These are phyloP conservation scores for Epinotia brunnichana DNA, from an alignment of 2,888 invertebrate genomes.

Conservation along the genomic window DNA sequence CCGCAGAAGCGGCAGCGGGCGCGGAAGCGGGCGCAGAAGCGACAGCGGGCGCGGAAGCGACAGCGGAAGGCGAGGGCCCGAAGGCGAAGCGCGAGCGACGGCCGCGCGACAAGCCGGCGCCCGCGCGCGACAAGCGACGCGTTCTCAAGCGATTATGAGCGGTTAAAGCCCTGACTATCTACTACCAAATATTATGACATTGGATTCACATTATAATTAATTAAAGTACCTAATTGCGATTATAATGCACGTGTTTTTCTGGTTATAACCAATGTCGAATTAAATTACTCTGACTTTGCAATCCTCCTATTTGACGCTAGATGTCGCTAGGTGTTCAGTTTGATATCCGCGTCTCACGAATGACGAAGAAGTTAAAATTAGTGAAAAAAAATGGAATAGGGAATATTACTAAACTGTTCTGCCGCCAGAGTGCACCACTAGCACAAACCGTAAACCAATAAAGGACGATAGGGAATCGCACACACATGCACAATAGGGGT, in stretches of 20 bases:
- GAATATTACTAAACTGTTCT: no score
- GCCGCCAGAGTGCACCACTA: no score
- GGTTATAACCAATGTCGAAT: no score
- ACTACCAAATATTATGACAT: slow-evolving; percentile 41
- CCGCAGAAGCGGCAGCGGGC: slow-evolving; percentile 70
- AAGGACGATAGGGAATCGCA: no score
- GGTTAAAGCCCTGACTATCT: slow-evolving; percentile 13
- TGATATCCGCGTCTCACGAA: background rate
- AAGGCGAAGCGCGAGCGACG: slow-evolving; percentile 91
- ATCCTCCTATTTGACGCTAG: background rate
- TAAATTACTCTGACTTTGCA: no score
- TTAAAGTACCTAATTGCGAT: slow-evolving; percentile 40
- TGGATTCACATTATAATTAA: slow-evolving; percentile 40
- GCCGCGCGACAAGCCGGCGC: slow-evolving; percentile 72
- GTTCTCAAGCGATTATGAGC: slow-evolving; percentile 69
- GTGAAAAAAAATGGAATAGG: no score
- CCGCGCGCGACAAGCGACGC: slow-evolving; percentile 61
- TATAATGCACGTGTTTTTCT: background rate
- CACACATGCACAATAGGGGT: no score
- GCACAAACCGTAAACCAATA: no score
- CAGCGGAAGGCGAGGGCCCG: slow-evolving; percentile 84
- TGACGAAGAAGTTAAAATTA: no score
- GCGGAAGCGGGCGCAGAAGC: slow-evolving; percentile 55
- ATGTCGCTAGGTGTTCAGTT: background rate
- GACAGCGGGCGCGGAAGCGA: slow-evolving; percentile 84